Evolutionary conservation across 1,140 invertebrate genomes (phyloP), one percentile per base, ranked within the genome.

Genomic region (Calephelis virginiensis): DNA sequence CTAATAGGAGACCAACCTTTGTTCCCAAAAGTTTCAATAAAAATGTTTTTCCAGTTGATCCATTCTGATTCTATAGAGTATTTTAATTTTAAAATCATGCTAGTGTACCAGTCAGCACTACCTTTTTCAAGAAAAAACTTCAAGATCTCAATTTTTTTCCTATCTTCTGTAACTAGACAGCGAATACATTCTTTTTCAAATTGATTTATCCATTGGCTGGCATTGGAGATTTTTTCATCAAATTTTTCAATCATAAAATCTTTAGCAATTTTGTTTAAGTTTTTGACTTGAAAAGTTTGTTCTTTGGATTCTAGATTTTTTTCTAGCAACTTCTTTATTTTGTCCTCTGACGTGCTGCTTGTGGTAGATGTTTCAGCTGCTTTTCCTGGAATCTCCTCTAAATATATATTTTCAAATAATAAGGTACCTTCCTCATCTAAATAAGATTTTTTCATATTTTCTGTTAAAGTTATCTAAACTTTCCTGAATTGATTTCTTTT

Each of bases 141-240:
- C 43, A 80, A 68, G 46, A 76, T 69, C 64, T 82, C 76, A 66
- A 77, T 80, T 74, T 76, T 82, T 64, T 71, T 69, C 40, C 63
- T 48, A 71, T 77, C 71, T 64, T 69, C 64, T 6, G 11, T 71
- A 12, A 82, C 65, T 40, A 74, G 53, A 63, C 75, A 83, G n/a
- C 76, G 75, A 17, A 49, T 47, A 73, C 78, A 83, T 70, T 83
- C 74, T 67, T 63, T 78, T 64, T 82, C 71, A 76, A 83, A 82
- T 62, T 50, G 65, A 6, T 76, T 63, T 53, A 80, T 74, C 80
- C 78, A 84, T 56, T 77, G 72, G 37, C 12, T 64, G 11, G 75
- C 60, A 28, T 77, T 77, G 13, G 68, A 40, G 37, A 68, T 77
- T 71, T 69, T 75, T 38, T 63, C 69, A 28, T 65, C 64, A 63